Conservation (phyloP, 2,888 invertebrate genomes). For the Smittia sp. region DNA sequence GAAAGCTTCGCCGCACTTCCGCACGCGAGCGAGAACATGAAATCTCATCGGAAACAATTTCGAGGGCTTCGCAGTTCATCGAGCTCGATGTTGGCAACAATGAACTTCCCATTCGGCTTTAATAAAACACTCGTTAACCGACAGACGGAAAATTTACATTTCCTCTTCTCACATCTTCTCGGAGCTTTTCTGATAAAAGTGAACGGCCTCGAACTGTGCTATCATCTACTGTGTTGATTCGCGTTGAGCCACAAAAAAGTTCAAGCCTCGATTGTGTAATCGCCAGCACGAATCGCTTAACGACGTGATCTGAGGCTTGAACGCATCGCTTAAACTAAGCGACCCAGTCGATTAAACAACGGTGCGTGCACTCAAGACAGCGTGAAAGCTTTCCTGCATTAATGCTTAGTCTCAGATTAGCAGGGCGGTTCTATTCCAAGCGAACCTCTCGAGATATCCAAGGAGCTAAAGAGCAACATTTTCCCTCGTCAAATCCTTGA, state of each 20-base stretch:
- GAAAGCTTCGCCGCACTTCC: neutral
- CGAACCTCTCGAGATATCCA: too few species aligned
- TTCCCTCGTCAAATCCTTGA: too few species aligned
- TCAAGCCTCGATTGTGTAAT: neutral
- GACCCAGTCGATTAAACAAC: too few species aligned
- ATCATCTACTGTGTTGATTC: neutral
- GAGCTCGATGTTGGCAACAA: neutral
- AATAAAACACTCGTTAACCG: neutral
- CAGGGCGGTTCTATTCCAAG: too few species aligned
- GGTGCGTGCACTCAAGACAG: too few species aligned
- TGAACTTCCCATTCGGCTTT: conserved; percentile 5
- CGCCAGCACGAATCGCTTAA: neutral
- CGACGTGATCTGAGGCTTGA: too few species aligned
- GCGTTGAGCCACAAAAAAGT: neutral
- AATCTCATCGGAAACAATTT: neutral
- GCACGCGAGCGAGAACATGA: neutral
- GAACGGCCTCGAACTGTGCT: conserved; percentile 16
- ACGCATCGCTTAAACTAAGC: too few species aligned
- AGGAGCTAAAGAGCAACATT: too few species aligned
- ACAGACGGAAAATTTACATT: conserved; percentile 23
- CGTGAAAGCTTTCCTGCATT: too few species aligned
- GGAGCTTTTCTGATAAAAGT: neutral
- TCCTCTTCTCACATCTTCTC: neutral
- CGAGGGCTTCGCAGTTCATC: conserved; percentile 7
- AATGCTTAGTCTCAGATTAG: too few species aligned